Conservation (phyloP, 1,140 invertebrate genomes). For the Pseudachorutes palmiensis region DNA sequence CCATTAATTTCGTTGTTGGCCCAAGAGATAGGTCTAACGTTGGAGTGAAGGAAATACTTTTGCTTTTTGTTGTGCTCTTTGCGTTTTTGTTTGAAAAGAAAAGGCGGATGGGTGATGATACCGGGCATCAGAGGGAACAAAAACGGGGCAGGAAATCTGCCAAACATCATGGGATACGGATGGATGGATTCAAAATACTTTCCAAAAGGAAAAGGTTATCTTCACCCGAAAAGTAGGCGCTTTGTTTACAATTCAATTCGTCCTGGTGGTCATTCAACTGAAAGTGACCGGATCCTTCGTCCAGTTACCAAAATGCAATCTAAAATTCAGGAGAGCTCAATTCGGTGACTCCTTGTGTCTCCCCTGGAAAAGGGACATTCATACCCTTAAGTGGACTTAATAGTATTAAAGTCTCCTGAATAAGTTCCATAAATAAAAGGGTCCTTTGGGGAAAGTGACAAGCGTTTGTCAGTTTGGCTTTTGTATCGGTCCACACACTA, state of each 20-base stretch:
- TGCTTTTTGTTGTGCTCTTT: not conserved
- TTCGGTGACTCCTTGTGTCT: not conserved
- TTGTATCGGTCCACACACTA: not conserved
- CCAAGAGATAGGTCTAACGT: not conserved
- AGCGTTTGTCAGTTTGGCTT: too few species aligned
- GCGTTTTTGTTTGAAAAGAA: not conserved
- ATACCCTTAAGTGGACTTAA: constrained; percentile 3
- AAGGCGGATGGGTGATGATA: constrained; percentile 2
- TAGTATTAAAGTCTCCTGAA: not conserved
- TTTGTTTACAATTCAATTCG: constrained; percentile 35
- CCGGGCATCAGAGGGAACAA: constrained; percentile 3
- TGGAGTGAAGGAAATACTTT: constrained; percentile 1
- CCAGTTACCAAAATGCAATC: not conserved
- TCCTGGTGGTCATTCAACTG: constrained; percentile 33
- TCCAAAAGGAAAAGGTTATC: constrained; percentile 15
- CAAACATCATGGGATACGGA: constrained; percentile 10
- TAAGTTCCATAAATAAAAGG: too few species aligned
- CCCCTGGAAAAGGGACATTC: not conserved
- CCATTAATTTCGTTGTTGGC: constrained; percentile 27
- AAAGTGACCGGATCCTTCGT: constrained; percentile 19
- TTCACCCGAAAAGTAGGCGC: too few species aligned
- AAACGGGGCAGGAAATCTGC: not conserved
- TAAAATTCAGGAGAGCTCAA: too few species aligned
- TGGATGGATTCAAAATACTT: not conserved
- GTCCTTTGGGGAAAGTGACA: too few species aligned